phyloP scores from a whole-genome alignment of 2,113 vertebrate genomes.

The Perognathus longimembris region DNA sequence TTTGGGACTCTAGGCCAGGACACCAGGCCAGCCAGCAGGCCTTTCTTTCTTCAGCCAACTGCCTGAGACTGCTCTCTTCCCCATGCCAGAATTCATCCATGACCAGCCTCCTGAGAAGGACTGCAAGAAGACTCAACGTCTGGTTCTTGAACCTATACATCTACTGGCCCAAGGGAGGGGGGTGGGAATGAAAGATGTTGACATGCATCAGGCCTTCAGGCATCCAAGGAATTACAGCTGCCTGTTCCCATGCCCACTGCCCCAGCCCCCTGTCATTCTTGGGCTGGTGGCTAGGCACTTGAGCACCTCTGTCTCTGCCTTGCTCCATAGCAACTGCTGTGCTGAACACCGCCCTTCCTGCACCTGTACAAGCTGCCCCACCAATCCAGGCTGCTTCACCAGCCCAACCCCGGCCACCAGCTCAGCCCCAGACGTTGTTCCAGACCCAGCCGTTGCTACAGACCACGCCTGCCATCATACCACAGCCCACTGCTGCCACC shows the following conservation, averaged over 20 bases:
- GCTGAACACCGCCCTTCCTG: slow-evolving; percentile 90
- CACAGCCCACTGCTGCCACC: slow-evolving; percentile 83
- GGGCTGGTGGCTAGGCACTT: slow-evolving; percentile 70
- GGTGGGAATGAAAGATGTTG: slow-evolving; percentile 67
- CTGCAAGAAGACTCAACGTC: slow-evolving; percentile 67
- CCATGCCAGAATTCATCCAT: slow-evolving; percentile 44
- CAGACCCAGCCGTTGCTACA: slow-evolving; percentile 85
- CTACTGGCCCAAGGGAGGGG: slow-evolving; percentile 77
- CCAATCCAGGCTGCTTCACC: slow-evolving; percentile 78
- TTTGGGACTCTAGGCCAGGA: slow-evolving; percentile 59
- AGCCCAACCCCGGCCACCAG: slow-evolving; percentile 86
- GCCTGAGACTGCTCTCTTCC: slow-evolving; percentile 71
- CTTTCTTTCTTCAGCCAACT: slow-evolving; percentile 54
- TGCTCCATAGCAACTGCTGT: slow-evolving; percentile 90
- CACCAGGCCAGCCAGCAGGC: slow-evolving; percentile 40
- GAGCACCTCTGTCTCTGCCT: slow-evolving; percentile 80
- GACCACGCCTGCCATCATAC: slow-evolving; percentile 84
- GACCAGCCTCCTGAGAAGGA: slow-evolving; percentile 71
- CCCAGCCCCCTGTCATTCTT: slow-evolving; percentile 21
- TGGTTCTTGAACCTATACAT: slow-evolving; percentile 59
- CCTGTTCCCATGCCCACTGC: slow-evolving; percentile 50
- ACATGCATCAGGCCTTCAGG: slow-evolving; percentile 53
- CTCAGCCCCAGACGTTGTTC: slow-evolving; percentile 88
- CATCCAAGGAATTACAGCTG: slow-evolving; percentile 60
- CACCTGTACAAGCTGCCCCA: slow-evolving; percentile 88